These are phyloP conservation scores for Paramormyrops hopkinsi DNA, from an alignment of 2,797 vertebrate genomes.

Conservation along the genomic window DNA sequence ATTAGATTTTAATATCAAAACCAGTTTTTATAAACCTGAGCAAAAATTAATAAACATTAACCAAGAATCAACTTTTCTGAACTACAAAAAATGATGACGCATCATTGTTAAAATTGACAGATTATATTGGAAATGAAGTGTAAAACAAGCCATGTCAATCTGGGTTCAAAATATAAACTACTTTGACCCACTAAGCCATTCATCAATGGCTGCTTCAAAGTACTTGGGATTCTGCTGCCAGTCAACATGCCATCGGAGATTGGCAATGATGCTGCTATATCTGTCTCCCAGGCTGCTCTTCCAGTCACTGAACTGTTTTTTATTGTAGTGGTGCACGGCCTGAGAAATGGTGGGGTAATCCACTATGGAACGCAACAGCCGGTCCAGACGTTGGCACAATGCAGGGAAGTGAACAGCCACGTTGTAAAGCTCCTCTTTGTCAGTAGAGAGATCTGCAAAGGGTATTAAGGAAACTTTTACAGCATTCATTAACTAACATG, in stretches of 20 bases:
- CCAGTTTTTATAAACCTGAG: background rate
- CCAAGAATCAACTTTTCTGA: background rate
- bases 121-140: background rate
- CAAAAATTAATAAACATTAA: background rate
- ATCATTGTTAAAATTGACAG: background rate
- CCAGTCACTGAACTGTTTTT: conserved; percentile 75
- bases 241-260: conserved; percentile 85
- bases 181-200: conserved; percentile 62
- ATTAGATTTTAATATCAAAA: background rate
- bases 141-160: background rate
- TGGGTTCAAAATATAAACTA: background rate
- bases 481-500: background rate
- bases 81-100: background rate
- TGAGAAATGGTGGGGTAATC: conserved; percentile 79
- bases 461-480: background rate
- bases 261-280: conserved; percentile 76
- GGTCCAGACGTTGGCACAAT: conserved; percentile 64
- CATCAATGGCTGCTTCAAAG: conserved; percentile 71
- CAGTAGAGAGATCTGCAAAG: conserved; percentile 71
- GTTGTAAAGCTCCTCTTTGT: conserved; percentile 81
- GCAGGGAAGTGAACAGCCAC: conserved; percentile 64
- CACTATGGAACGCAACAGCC: conserved; percentile 66
- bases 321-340: conserved; percentile 80
- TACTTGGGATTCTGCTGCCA: conserved; percentile 70
- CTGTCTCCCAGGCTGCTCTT: conserved; percentile 68